Evolutionary conservation across 2,113 vertebrate species (phyloP), one percentile per base, ranked within the genome.

Genomic region (Tragulus kanchil): DNA sequence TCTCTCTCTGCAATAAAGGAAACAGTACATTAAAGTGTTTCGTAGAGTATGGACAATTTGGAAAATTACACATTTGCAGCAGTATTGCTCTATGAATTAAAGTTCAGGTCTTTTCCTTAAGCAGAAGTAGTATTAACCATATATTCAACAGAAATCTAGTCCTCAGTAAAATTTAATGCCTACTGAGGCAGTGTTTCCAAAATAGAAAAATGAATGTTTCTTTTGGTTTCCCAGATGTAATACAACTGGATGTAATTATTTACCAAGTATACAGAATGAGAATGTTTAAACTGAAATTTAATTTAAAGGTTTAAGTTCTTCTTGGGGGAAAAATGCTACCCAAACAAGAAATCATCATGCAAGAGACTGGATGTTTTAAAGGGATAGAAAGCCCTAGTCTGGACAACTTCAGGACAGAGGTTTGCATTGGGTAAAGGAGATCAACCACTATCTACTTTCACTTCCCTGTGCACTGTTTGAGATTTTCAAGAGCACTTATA

Each of bases 21-120:
- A 98, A 98, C 5, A 59, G 58, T 88, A 96, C 79, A 89, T 97
- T 96, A 96, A 97, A 98, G 89, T 58, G 36, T 31, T 85, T 25
- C 16, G 25, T 93, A 62, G 93, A 98, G 96, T 48, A 95, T 1
- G 96, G 61, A 94, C 67, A 96, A 97, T 98, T 96, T 75, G 85
- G 94, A 94, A 96, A 97, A 97, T 97, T 94, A 90, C 64, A 90
- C 77, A 93, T 96, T 90, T 93, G 79, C n/a, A 71, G 84, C 62
- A 96, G 11, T 16, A 61, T 36, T 90, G 59, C 89, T 95, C 88
- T 93, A 31, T 81, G 92, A 91, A 90, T 93, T 85, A 48, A 97
- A 67, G 52, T 89, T 85, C 97, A 97, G 87, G 48, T 23, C 78
- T 91, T 97, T 82, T 93, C 95, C 79, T 90, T 93, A 94, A 98